Percentiles rank a stretch among this genome's conserved stretches.
Conservation (phyloP, 2,888 invertebrate species). For the Ariolimax columbianus region DNA sequence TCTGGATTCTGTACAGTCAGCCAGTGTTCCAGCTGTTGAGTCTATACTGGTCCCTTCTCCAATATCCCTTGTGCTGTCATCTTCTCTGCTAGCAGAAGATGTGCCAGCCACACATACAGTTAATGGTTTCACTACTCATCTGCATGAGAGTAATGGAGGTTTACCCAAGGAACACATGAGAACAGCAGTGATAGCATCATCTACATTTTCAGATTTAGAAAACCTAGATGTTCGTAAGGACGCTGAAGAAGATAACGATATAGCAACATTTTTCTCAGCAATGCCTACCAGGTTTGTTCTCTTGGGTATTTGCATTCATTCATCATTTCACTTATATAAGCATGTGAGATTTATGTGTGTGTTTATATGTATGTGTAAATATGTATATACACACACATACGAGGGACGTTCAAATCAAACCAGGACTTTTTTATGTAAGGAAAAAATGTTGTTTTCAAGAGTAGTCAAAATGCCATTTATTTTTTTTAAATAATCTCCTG, state of each 20-base stretch:
- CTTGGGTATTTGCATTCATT: too few species aligned
- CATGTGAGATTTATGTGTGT: too few species aligned
- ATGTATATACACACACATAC: too few species aligned
- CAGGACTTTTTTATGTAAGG: too few species aligned
- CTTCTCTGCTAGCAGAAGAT: background rate
- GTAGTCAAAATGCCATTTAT: too few species aligned
- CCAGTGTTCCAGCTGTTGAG: background rate
- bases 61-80: background rate
- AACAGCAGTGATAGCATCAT: conserved; percentile 45
- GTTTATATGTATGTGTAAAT: too few species aligned
- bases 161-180: background rate
- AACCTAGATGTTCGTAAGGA: conserved; percentile 63
- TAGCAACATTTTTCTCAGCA: conserved; percentile 69
- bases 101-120: background rate
- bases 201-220: conserved; percentile 53
- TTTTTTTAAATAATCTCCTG: too few species aligned
- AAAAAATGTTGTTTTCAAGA: too few species aligned
- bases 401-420: too few species aligned
- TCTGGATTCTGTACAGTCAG: background rate
- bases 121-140: background rate
- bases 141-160: background rate
- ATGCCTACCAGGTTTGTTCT: conserved; percentile 64
- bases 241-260: conserved; percentile 62
- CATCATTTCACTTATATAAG: too few species aligned
- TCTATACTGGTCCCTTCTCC: background rate